Conservation (phyloP, 2,113 vertebrate genomes). For the Balaeniceps rex region DNA sequence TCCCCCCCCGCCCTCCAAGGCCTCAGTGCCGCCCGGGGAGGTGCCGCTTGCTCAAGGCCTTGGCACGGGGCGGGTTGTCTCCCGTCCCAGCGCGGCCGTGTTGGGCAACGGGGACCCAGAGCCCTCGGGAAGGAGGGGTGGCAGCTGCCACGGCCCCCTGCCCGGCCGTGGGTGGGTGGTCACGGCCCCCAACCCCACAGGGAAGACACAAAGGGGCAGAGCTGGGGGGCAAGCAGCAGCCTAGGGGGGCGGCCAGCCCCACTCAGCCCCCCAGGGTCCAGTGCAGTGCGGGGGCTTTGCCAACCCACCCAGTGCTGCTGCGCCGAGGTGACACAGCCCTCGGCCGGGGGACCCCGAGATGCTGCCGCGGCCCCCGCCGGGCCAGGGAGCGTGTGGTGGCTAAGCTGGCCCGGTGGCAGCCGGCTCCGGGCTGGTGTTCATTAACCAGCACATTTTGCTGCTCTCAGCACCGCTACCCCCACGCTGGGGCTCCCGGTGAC, state of each 20-base stretch:
- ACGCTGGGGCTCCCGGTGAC: not conserved
- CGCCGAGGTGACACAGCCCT: not conserved
- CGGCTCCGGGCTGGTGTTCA: not conserved
- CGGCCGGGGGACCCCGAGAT: not conserved
- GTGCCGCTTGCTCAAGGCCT: not conserved
- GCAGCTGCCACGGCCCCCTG: not conserved
- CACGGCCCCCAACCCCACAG: not conserved
- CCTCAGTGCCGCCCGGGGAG: not conserved
- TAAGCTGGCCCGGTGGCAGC: not conserved
- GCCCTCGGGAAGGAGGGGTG: too few relatives aligned
- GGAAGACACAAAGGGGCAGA: accelerated
- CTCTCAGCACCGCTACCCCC: constrained; percentile 20
- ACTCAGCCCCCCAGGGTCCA: not conserved
- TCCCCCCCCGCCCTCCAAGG: too few relatives aligned
- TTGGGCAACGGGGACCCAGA: not conserved
- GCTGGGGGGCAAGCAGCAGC: not conserved
- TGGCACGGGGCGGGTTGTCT: not conserved
- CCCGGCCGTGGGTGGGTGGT: accelerated
- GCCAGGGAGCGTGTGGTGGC: not conserved
- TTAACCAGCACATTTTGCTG: constrained; percentile 38
- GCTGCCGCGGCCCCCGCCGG: not conserved
- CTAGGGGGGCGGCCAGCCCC: too few relatives aligned
- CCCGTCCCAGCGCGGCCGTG: not conserved
- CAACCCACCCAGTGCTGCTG: not conserved
- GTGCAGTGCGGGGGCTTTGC: not conserved